Evolutionary conservation across 2,888 invertebrate genomes (phyloP).

Genomic region (Monoplex corrugatus): DNA sequence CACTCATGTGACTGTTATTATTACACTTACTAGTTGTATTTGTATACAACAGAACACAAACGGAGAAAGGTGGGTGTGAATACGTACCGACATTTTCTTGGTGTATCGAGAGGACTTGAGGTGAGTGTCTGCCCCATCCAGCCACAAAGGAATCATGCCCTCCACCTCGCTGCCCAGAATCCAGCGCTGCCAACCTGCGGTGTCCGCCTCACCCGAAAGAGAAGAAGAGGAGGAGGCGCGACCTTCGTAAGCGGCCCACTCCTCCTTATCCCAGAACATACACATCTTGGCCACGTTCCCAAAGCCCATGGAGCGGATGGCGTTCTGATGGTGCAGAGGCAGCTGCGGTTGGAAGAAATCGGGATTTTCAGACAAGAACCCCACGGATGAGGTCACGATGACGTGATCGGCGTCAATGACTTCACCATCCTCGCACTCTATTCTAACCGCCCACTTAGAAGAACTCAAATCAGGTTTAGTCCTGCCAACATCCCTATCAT

Average conservation of each 20-base stretch:
- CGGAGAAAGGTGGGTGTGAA: neutral
- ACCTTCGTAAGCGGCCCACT: neutral
- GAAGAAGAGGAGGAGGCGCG: neutral
- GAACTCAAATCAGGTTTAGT: neutral
- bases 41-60: neutral
- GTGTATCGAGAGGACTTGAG: conserved; percentile 1
- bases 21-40: no score
- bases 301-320: conserved; percentile 43
- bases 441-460: neutral
- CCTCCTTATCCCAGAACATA: conserved; percentile 26
- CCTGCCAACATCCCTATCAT: neutral
- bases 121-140: neutral
- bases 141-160: conserved; percentile 26
- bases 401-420: conserved; percentile 44
- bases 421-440: conserved; percentile 46
- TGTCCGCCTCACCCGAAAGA: neutral
- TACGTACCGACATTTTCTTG: neutral
- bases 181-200: neutral
- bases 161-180: conserved; percentile 30
- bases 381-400: conserved; percentile 47
- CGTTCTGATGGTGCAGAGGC: neutral
- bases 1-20: no score
- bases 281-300: conserved; percentile 47
- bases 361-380: conserved; percentile 15
- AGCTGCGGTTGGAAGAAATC: conserved; percentile 27